Base-by-base conservation (phyloP, 2,888 invertebrate genomes). In the Barypeithes pellucidus region DNA sequence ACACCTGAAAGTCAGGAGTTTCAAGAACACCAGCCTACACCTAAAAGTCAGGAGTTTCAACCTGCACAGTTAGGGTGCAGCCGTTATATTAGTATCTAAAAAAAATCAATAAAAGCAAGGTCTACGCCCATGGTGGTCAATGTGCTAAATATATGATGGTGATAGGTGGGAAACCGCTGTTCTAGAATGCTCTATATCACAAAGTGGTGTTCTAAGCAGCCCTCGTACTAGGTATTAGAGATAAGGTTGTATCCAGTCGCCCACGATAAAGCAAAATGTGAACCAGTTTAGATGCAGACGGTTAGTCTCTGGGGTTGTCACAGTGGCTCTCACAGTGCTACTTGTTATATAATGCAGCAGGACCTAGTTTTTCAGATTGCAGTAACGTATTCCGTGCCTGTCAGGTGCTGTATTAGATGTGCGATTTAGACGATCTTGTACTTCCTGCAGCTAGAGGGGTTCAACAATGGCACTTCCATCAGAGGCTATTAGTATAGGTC, bases 151-250 rank as follows among this genome's bases (percentile, higher is more conserved):
- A 75, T 72, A 9, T 79, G 75, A 5, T 60, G 50, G 70, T 85
- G 85, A n/a, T n/a, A n/a, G n/a, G n/a, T n/a, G n/a, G n/a, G n/a
- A n/a, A n/a, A n/a, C n/a, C n/a, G n/a, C n/a, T n/a, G n/a, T 1
- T 75, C 73, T 0, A 82, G 71, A 29, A 78, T 75, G 20, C 80
- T 78, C 77, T 83, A 82, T n/a, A 84, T 66, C 43, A 81, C 75
- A 75, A 80, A 85, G 73, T 84, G 85, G 72, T 84, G 83, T 72
- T 85, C 84, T 2, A 79, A 74, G 39, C 81, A 83, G 0, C 83
- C 84, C 69, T 85, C 82, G 47, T 76, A 77, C 3, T 80, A 85
- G 3, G 43, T 50, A 0, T 62, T 39, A 5, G 70, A 69, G 1
- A 65, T 50, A 0, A 33, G 12, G 7, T 39, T 24, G 36, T 65